phyloP scores from a whole-genome alignment of 2,888 invertebrate genomes.

The Heliconius erato region DNA sequence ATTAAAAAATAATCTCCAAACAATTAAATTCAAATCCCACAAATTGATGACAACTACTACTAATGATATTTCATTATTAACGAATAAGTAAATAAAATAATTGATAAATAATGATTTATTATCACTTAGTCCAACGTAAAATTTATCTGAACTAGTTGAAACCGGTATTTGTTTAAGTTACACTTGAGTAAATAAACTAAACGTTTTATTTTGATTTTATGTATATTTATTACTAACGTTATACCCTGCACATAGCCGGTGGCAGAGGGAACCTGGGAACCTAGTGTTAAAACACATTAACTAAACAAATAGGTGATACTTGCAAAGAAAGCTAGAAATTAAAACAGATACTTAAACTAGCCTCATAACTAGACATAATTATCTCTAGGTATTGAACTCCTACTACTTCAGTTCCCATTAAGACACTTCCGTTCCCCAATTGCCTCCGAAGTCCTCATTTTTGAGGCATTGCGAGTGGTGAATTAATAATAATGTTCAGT shows the following conservation, averaged over 20 bases:
- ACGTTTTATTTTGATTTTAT: neutral
- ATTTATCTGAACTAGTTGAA: neutral
- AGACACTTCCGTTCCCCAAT: no score
- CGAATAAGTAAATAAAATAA: neutral
- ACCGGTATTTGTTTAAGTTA: constrained; percentile 6
- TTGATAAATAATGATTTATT: neutral
- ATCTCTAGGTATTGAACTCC: no score
- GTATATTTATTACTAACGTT: neutral
- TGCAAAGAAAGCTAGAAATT: no score
- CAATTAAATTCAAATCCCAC: neutral
- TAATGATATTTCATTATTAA: neutral
- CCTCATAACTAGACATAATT: no score
- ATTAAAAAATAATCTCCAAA: neutral
- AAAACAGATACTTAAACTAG: no score
- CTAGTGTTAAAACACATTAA: neutral
- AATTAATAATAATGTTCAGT: no score
- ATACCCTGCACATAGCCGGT: no score
- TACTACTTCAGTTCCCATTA: no score
- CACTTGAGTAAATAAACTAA: constrained; percentile 1
- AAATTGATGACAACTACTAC: neutral
- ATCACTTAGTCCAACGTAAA: neutral
- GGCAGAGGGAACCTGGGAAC: neutral
- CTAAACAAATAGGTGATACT: no score
- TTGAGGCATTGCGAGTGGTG: no score
- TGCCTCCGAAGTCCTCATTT: no score